Evolutionary conservation across 2,113 vertebrate genomes (phyloP).

Genomic region (Heptranchias perlo): DNA sequence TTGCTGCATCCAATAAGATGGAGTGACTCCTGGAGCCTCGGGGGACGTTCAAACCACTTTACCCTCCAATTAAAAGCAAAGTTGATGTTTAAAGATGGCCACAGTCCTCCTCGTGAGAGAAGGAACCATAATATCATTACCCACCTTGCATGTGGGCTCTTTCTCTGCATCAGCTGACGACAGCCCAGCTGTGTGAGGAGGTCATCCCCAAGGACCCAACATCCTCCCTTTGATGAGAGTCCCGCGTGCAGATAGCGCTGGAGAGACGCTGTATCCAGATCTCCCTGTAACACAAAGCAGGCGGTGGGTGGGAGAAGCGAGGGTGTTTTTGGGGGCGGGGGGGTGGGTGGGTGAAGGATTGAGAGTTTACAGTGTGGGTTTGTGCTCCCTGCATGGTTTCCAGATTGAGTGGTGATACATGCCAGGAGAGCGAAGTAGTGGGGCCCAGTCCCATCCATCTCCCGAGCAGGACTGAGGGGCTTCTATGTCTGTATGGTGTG

Average conservation of each 20-base stretch:
- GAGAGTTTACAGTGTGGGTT: background rate
- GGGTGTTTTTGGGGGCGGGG: background rate
- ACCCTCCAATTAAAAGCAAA: too few species aligned
- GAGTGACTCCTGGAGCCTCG: too few species aligned
- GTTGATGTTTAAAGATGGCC: too few species aligned
- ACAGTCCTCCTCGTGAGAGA: too few species aligned
- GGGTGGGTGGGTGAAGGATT: background rate
- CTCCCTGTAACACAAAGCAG: background rate
- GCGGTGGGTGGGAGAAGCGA: background rate
- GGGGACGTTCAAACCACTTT: too few species aligned
- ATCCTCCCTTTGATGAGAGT: background rate
- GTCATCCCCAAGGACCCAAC: too few species aligned
- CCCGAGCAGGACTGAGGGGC: accelerated
- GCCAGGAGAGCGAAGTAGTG: background rate
- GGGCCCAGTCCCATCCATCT: background rate
- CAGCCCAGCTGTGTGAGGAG: too few species aligned
- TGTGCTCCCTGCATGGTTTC: background rate
- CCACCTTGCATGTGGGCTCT: too few species aligned
- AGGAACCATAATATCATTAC: too few species aligned
- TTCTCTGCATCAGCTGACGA: too few species aligned
- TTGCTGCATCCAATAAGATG: too few species aligned
- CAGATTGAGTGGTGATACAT: background rate
- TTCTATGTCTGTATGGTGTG: background rate
- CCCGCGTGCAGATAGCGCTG: too few species aligned
- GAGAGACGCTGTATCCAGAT: background rate